Evolutionary conservation across 2,113 vertebrate species (phyloP).

Genomic region (Thermophis baileyi): DNA sequence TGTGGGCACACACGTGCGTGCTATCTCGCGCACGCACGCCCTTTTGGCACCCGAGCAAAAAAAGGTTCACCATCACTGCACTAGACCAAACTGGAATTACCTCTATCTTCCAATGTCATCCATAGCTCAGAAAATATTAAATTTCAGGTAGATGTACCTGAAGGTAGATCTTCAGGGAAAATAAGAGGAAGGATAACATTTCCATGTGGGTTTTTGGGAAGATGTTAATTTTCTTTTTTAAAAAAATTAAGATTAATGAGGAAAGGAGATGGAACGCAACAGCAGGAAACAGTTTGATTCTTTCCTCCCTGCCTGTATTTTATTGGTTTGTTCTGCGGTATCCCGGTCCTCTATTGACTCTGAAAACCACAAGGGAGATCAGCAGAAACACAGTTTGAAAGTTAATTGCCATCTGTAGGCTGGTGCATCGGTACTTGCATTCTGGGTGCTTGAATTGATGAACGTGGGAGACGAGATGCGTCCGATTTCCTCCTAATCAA

Average conservation of each 20-base stretch:
- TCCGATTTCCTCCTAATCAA: background rate
- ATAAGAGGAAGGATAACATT: background rate
- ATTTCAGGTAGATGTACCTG: background rate
- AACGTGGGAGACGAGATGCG: background rate
- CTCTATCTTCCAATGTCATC: background rate
- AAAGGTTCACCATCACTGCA: too few relatives aligned
- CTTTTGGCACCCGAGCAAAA: too few relatives aligned
- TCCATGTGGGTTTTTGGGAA: background rate
- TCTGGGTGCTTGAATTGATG: background rate
- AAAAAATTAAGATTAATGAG: background rate
- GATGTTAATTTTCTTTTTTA: background rate
- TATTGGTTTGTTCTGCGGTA: background rate
- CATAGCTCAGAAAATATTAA: background rate
- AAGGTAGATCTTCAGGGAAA: background rate
- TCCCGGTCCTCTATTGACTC: background rate
- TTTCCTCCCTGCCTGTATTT: background rate
- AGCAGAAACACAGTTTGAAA: background rate
- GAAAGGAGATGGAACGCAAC: background rate
- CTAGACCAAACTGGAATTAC: background rate
- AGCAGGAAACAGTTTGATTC: background rate
- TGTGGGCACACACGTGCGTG: too few relatives aligned
- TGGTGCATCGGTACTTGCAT: background rate
- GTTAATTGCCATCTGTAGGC: background rate
- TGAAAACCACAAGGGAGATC: background rate
- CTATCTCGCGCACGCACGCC: too few relatives aligned